These are phyloP conservation scores for Pluvialis apricaria DNA, from an alignment of 2,113 vertebrate species.

Conservation along the genomic window DNA sequence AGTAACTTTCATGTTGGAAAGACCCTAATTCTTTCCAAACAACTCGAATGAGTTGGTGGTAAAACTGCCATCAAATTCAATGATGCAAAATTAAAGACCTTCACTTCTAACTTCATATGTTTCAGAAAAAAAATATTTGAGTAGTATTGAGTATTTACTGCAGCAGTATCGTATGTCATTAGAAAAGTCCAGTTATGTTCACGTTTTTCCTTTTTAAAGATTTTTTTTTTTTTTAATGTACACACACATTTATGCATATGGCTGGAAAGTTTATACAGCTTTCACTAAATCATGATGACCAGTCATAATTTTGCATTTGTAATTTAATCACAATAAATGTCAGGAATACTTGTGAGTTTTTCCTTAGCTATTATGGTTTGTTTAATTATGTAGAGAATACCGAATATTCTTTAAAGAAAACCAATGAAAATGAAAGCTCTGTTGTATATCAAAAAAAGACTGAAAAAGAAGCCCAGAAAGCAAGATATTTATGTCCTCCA, in stretches of 20 bases:
- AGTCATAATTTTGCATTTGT: not conserved
- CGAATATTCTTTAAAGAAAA: not conserved
- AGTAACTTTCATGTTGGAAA: not conserved
- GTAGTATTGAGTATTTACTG: not conserved
- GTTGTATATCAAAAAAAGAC: not conserved
- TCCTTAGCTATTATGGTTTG: not conserved
- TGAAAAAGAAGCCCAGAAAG: not conserved
- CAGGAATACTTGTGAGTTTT: not conserved
- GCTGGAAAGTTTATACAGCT: not conserved
- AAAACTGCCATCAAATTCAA: not conserved
- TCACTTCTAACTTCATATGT: not conserved
- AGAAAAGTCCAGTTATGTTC: not conserved
- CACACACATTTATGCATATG: not conserved
- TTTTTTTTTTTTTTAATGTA: not conserved
- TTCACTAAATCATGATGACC: not conserved
- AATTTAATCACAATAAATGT: not conserved
- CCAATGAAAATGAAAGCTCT: not conserved
- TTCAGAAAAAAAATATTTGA: not conserved
- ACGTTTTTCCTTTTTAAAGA: not conserved
- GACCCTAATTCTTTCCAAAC: not conserved
- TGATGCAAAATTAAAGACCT: not conserved
- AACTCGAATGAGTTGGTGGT: not conserved
- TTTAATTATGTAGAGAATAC: not conserved
- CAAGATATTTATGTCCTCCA: constrained; percentile 35
- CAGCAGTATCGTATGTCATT: not conserved